Evolutionary conservation across 2,113 vertebrate species (phyloP).

Genomic region (Fukomys damarensis): DNA sequence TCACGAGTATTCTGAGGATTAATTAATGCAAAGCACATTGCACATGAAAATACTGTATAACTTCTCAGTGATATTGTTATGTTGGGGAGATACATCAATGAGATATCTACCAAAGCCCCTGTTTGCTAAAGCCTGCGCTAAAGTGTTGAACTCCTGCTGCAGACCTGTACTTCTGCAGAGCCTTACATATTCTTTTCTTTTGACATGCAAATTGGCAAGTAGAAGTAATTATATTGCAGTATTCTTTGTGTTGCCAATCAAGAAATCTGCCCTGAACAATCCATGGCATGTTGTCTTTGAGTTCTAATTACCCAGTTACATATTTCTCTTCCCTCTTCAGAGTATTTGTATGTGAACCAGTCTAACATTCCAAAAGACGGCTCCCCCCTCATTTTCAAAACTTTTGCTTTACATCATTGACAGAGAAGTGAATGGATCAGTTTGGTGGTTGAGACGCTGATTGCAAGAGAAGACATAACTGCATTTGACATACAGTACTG

Average conservation of each 20-base stretch:
- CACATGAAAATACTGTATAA: slow-evolving; percentile 37
- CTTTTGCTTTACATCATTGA: slow-evolving; percentile 37
- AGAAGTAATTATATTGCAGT: slow-evolving; percentile 62
- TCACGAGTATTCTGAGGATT: slow-evolving; percentile 37
- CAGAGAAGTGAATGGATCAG: slow-evolving; percentile 23
- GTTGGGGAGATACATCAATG: neutral
- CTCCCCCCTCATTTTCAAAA: neutral
- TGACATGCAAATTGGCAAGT: slow-evolving; percentile 66
- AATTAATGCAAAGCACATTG: slow-evolving; percentile 55
- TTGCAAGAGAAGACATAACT: neutral
- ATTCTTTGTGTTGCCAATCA: neutral
- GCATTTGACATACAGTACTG: neutral
- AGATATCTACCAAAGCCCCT: slow-evolving; percentile 51
- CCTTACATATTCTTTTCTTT: slow-evolving; percentile 49
- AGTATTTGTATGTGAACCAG: neutral
- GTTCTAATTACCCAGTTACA: slow-evolving; percentile 28
- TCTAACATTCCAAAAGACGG: neutral
- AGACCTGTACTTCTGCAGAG: slow-evolving; percentile 14
- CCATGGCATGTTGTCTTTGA: slow-evolving; percentile 45
- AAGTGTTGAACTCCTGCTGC: slow-evolving; percentile 32
- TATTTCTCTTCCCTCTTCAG: slow-evolving; percentile 32
- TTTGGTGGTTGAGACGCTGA: neutral
- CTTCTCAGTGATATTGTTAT: slow-evolving; percentile 1
- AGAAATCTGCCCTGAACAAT: slow-evolving; percentile 31
- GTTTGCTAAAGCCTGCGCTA: neutral